Evolutionary conservation across 2,888 invertebrate genomes (phyloP).

Genomic region (Bugulina stolonifera): DNA sequence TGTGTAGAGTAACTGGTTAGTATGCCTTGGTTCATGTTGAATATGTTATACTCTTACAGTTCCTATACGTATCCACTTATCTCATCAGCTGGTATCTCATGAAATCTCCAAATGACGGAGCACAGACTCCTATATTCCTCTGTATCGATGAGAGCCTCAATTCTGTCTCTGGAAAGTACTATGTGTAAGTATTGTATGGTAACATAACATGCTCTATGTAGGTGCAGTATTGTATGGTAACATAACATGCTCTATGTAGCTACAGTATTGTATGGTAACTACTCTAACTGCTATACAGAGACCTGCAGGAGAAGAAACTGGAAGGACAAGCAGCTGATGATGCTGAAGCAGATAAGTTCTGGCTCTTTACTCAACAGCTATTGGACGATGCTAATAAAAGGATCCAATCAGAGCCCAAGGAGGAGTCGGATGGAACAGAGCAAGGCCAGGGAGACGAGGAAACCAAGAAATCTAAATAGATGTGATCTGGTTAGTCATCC

Average conservation of each 20-base stretch:
- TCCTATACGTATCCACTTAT: constrained; percentile 13
- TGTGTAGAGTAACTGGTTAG: too few species aligned
- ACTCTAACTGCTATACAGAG: not conserved
- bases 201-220: not conserved
- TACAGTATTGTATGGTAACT: too few species aligned
- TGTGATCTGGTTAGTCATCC: too few species aligned
- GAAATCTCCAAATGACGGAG: constrained; percentile 19
- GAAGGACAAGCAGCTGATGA: not conserved
- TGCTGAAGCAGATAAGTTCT: constrained; percentile 19
- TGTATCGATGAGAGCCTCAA: constrained; percentile 14
- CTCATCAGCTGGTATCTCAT: constrained; percentile 21
- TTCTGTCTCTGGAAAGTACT: constrained; percentile 13
- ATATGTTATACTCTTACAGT: constrained; percentile 8
- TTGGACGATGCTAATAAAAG: not conserved
- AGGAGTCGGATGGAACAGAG: not conserved
- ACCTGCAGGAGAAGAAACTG: not conserved
- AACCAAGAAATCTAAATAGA: not conserved
- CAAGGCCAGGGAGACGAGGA: not conserved
- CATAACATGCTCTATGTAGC: not conserved
- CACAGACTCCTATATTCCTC: constrained; percentile 24
- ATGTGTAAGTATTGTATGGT: constrained; percentile 11
- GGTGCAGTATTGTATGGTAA: not conserved
- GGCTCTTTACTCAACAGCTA: constrained; percentile 21
- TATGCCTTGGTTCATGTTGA: too few species aligned
- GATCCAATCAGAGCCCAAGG: not conserved